These are phyloP conservation scores for Agonopterix alstromeriana DNA, from an alignment of 2,888 invertebrate genomes.

Conservation along the genomic window DNA sequence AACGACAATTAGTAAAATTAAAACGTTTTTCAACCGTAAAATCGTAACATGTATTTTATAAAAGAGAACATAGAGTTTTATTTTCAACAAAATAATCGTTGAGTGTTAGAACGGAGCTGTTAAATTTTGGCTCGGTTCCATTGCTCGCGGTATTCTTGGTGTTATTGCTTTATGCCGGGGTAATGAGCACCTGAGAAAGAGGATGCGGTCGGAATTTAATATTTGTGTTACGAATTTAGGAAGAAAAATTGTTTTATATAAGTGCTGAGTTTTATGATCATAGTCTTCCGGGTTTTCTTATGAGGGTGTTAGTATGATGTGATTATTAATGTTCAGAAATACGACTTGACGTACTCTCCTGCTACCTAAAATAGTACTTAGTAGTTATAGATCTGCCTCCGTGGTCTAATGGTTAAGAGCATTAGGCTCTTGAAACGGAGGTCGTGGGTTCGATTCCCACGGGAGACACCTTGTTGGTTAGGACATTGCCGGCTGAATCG, in stretches of 20 bases:
- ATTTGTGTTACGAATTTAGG: conserved; percentile 3
- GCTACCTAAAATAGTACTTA: too few relatives aligned
- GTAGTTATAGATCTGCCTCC: too few relatives aligned
- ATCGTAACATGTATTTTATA: not conserved
- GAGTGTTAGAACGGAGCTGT: conserved; percentile 17
- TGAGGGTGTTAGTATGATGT: too few relatives aligned
- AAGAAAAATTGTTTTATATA: not conserved
- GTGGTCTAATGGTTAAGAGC: too few relatives aligned
- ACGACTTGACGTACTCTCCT: too few relatives aligned
- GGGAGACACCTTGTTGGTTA: too few relatives aligned
- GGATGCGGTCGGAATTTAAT: conserved; percentile 12
- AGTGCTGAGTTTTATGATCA: not conserved
- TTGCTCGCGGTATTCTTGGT: conserved; percentile 10
- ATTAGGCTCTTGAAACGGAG: too few relatives aligned
- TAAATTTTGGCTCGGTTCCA: conserved; percentile 41
- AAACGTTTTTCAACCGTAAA: not conserved
- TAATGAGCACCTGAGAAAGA: conserved; percentile 16
- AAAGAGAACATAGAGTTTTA: conserved; percentile 1
- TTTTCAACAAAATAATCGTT: conserved; percentile 2
- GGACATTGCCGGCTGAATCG: too few relatives aligned
- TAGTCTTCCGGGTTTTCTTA: too few relatives aligned
- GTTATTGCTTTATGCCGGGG: conserved; percentile 17
- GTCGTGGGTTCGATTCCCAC: too few relatives aligned
- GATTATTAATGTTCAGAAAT: too few relatives aligned
- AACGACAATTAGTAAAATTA: not conserved